Evolutionary conservation across 1,140 invertebrate species (phyloP).

Genomic region (Sinella curviseta): DNA sequence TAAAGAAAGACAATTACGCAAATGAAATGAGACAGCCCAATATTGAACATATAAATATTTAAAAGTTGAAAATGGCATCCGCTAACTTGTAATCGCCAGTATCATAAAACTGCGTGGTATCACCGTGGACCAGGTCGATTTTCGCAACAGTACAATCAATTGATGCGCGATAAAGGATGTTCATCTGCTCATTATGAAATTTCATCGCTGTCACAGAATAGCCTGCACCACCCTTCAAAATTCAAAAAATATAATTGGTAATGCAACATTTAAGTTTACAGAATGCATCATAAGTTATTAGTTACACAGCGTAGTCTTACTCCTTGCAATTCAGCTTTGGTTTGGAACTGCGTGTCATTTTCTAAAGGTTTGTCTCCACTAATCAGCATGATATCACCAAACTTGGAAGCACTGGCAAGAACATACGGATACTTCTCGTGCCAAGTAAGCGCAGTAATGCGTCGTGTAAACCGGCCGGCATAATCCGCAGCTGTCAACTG

Average conservation of each 20-base stretch:
- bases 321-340: background rate
- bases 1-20: background rate
- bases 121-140: background rate
- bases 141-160: slow-evolving; percentile 31
- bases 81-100: slow-evolving; percentile 26
- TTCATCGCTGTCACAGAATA: slow-evolving; percentile 36
- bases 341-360: background rate
- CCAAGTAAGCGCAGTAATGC: slow-evolving; percentile 37
- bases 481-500: background rate
- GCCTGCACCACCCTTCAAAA: slow-evolving; percentile 32
- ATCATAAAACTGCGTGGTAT: background rate
- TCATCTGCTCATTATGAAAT: slow-evolving; percentile 22
- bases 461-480: background rate
- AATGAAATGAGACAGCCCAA: background rate
- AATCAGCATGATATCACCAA: slow-evolving; percentile 31
- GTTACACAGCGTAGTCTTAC: slow-evolving; percentile 2
- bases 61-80: too few relatives aligned
- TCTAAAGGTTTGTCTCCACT: background rate
- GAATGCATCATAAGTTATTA: background rate
- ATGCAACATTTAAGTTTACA: background rate
- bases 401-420: slow-evolving; percentile 32
- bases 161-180: slow-evolving; percentile 28
- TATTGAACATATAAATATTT: background rate
- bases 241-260: background rate
- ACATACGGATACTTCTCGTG: slow-evolving; percentile 31